Conservation (phyloP, 2,888 invertebrate species). For the Drosophila crucigera region DNA sequence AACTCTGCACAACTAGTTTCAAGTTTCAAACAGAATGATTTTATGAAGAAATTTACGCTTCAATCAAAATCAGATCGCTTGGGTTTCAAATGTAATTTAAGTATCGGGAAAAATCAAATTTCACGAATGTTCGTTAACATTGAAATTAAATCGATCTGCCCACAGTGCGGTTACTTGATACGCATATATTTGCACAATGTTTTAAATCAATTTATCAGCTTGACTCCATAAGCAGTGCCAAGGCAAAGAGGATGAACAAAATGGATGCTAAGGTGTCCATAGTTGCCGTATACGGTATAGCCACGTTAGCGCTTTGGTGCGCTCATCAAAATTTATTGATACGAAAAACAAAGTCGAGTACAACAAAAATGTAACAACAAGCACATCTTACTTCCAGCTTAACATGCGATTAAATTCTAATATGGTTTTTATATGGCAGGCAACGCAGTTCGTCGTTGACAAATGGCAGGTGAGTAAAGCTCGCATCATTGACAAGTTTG, state of each 20-base stretch:
- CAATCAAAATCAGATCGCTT: neutral
- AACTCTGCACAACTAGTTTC: neutral
- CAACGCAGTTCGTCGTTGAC: slow-evolving; percentile 37
- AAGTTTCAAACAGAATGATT: neutral
- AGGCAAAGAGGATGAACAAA: neutral
- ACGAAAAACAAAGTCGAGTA: slow-evolving; percentile 46
- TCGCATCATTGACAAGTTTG: slow-evolving; percentile 55
- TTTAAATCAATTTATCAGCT: slow-evolving; percentile 77
- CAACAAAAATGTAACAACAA: slow-evolving; percentile 42
- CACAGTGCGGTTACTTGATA: slow-evolving; percentile 12
- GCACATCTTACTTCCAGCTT: slow-evolving; percentile 57
- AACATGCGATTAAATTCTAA: slow-evolving; percentile 76
- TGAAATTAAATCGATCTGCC: neutral
- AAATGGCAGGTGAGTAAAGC: slow-evolving; percentile 41
- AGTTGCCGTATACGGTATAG: slow-evolving; percentile 13
- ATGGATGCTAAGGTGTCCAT: slow-evolving; percentile 2
- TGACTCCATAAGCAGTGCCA: slow-evolving; percentile 23
- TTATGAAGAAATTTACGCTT: neutral
- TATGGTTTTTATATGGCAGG: slow-evolving; percentile 66
- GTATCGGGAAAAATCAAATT: neutral
- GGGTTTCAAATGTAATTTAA: neutral
- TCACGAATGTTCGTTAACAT: neutral
- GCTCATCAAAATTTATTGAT: slow-evolving; percentile 63
- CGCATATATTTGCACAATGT: slow-evolving; percentile 61
- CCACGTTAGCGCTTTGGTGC: slow-evolving; percentile 7